These are phyloP conservation scores for Choristoneura rosaceana DNA, from an alignment of 2,888 invertebrate genomes.

Conservation along the genomic window DNA sequence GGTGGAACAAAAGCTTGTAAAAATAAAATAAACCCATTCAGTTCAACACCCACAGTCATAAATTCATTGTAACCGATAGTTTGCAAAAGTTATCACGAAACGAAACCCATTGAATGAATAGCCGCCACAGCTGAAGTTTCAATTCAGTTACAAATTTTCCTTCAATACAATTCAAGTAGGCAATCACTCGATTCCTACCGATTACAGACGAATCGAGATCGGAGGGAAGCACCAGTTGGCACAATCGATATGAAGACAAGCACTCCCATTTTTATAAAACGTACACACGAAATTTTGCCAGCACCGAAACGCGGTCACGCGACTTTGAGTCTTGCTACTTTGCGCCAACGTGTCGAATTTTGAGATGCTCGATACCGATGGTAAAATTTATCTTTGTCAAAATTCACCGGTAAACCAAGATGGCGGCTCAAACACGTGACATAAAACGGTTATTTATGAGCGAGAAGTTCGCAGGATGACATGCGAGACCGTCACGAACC, in stretches of 20 bases:
- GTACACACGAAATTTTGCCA: constrained; percentile 52
- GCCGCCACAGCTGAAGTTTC: constrained; percentile 43
- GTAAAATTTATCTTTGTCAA: constrained; percentile 58
- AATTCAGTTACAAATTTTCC: constrained; percentile 41
- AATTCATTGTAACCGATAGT: constrained; percentile 27
- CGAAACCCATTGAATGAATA: constrained; percentile 44
- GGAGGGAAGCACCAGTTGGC: constrained; percentile 82
- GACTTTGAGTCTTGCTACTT: constrained; percentile 66
- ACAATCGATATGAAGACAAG: constrained; percentile 80
- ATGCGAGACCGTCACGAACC: constrained; percentile 80
- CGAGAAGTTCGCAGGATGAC: constrained; percentile 80
- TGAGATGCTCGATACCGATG: constrained; percentile 50
- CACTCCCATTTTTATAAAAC: constrained; percentile 68
- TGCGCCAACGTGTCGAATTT: constrained; percentile 57
- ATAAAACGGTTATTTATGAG: constrained; percentile 80
- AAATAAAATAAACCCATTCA: not conserved
- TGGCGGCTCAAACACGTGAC: constrained; percentile 81
- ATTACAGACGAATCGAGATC: constrained; percentile 76
- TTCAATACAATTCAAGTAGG: constrained; percentile 58
- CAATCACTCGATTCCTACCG: constrained; percentile 69
- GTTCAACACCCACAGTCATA: not conserved
- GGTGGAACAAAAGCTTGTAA: too few species aligned
- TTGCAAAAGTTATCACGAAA: constrained; percentile 45
- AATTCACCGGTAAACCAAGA: constrained; percentile 71
- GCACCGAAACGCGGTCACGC: constrained; percentile 48